Evolutionary conservation across 2,888 invertebrate species (phyloP), one percentile per base, ranked within the genome.

Genomic region (Sphaerophoria taeniata): DNA sequence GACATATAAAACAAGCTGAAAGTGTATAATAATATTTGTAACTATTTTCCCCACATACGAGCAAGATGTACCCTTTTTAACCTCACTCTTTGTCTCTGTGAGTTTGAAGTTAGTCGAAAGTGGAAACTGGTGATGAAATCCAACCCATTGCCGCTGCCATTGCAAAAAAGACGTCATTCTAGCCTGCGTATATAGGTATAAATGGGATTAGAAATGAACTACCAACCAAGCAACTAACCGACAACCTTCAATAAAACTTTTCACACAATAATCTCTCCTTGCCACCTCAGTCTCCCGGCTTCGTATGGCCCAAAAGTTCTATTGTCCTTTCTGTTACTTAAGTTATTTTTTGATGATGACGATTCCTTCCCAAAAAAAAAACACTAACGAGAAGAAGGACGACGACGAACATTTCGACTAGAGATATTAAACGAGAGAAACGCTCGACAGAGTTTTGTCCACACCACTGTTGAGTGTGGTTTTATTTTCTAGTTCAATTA

Each of bases 211-310:
- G 84, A 80, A 84, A 76, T 80, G 80, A 84, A 84, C 79, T 84
- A 84, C 79, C 79, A 79, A 84, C 71, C 84, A 63, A 69, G 75
- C 67, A 72, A 75, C 80, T 72, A 72, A 84, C 80, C 74, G 67
- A 67, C 71, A 75, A 80, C 80, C 84, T 84, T 84, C 84, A 84
- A 84, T 80, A 84, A 84, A 84, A 84, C 84, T 84, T 84, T 75
- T 84, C 84, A 76, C 80, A 80, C 80, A 76, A 69, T 71, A 80
- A 84, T 24, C 24, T 24, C 24, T 24, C 80, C 84, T 67, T 43
- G 76, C 80, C 75, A 3, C 67, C 67, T 34, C 75, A 45, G 24
- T 65, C 34, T 74, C 67, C 67, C 34, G 67, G 24, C 43, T 65
- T 34, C 65, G 36, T 55, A 61, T 49, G 63, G 55, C 53, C 63